Evolutionary conservation across 2,888 invertebrate species (phyloP), one percentile per base, ranked within the genome.

Genomic region (Heteromyza rotundicornis): DNA sequence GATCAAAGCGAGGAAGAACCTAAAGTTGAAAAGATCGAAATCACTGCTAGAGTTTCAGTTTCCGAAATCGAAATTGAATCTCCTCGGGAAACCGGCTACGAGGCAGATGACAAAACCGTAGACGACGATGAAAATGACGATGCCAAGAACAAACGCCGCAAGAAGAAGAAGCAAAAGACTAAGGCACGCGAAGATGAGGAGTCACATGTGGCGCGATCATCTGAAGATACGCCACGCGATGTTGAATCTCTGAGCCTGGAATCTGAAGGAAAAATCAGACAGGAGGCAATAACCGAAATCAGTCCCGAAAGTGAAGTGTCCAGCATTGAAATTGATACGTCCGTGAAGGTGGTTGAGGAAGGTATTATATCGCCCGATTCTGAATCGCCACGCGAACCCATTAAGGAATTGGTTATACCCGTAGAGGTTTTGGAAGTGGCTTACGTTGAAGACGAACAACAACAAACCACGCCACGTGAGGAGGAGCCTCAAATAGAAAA

Each of bases 281-380:
- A 82, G 68, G 74, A 81, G 67, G 69, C 80, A 20, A 70, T 84
- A 73, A 70, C 76, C 55, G 78, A 84, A 80, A 79, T 80, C 71
- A 74, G 84, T 49, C 71, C 84, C 64, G 83, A 86, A 72, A 82
- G 82, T 63, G 78, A 80, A 50, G 56, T 77, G n/a, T 75, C 85
- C 80, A 68, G 86, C 85, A 81, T 76, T 80, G 63, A 84, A 81
- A 87, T 87, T 59, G 85, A 86, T 2, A 85, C 84, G 19, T 86
- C 87, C 5, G 88, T 90, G 0, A 90, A 89, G 84, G 84, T 90
- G 27, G 79, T 90, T 12, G 89, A 90, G 82, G 89, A 90, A 83
- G 85, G 85, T 60, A 69, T 89, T 8, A 80, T 87, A 47, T 84
- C 86, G 19, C 84, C 87, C 59, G 86, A 87, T 17, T 86, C 87